phyloP scores from a whole-genome alignment of 2,113 vertebrate species.

The Gadus macrocephalus region DNA sequence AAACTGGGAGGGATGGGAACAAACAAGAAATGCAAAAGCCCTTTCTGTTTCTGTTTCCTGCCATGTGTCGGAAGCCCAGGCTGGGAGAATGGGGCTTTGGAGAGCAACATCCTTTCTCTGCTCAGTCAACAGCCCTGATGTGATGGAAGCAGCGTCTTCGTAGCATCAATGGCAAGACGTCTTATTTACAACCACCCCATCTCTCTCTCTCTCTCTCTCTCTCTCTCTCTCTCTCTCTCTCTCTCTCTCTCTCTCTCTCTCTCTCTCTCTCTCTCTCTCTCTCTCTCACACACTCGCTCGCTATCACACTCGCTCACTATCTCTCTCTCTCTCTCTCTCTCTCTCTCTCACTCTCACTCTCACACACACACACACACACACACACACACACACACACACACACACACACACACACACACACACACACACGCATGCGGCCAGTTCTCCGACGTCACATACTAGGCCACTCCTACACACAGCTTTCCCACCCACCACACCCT shows the following conservation, averaged over 20 bases:
- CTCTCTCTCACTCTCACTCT: no score
- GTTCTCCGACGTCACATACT: constrained; percentile 58
- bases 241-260: neutral
- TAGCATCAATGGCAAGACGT: constrained; percentile 46
- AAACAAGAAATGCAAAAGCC: no score
- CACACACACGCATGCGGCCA: constrained; percentile 21
- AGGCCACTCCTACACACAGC: constrained; percentile 64
- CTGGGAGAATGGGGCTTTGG: constrained; percentile 39
- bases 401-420: constrained; percentile 13
- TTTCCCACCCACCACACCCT: constrained; percentile 53
- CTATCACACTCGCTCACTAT: no score
- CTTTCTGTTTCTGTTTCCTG: constrained; percentile 32
- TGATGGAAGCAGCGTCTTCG: constrained; percentile 49
- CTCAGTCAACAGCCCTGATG: constrained; percentile 49
- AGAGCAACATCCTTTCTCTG: constrained; percentile 44
- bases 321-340: no score
- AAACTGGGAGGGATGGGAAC: constrained; percentile 26
- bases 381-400: neutral
- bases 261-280: no score
- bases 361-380: neutral
- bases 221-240: constrained; percentile 5
- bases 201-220: constrained; percentile 2
- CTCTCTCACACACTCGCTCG: no score
- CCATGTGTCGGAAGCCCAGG: constrained; percentile 50
- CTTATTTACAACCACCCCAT: constrained; percentile 24